Evolutionary conservation across 2,113 vertebrate species (phyloP).

Genomic region (Physeter macrocephalus): DNA sequence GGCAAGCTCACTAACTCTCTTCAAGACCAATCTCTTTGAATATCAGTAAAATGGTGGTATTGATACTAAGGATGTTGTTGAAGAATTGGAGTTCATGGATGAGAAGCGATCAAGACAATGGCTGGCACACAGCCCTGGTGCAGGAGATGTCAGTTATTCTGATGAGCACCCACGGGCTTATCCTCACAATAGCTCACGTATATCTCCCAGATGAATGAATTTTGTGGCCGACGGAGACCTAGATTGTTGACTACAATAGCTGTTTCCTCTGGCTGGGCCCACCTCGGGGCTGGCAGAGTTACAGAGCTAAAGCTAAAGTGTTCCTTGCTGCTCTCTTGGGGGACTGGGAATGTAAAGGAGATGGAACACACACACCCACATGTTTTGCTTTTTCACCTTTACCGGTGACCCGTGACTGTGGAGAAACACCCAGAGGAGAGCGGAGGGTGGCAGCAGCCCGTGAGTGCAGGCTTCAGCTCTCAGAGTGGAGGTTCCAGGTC

Average conservation of each 20-base stretch:
- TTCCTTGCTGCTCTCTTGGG: neutral
- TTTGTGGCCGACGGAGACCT: neutral
- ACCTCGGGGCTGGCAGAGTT: neutral
- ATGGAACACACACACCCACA: no score
- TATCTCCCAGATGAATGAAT: neutral
- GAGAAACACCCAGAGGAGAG: neutral
- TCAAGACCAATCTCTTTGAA: neutral
- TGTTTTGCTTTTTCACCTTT: neutral
- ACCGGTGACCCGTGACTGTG: neutral
- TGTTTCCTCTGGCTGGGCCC: neutral
- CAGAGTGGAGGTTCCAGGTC: neutral
- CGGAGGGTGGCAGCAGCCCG: neutral
- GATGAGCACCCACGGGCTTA: neutral
- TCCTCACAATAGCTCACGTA: neutral
- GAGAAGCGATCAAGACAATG: neutral
- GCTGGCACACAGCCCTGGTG: neutral
- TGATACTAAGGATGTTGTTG: neutral
- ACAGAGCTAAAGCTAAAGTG: neutral
- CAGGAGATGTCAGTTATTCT: neutral
- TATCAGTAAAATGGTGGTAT: neutral
- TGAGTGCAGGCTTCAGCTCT: neutral
- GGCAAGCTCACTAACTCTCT: neutral
- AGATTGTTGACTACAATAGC: neutral
- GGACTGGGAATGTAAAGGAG: neutral
- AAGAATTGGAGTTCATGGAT: neutral